Conservation (phyloP, 2,797 vertebrate species). For the Threskiornis aethiopicus region DNA sequence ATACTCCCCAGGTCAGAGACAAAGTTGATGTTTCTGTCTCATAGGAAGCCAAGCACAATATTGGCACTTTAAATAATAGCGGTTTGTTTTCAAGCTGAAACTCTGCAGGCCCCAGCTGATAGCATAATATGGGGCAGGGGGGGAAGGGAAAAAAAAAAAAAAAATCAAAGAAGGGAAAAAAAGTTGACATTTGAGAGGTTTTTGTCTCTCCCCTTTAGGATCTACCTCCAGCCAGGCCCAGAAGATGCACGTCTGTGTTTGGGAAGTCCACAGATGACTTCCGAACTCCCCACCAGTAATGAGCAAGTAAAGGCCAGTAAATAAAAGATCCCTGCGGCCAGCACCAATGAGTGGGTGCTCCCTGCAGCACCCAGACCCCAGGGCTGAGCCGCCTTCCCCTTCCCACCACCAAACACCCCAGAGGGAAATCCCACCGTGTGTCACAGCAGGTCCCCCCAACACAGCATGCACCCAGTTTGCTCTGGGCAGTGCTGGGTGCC, state of each 20-base stretch:
- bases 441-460: neutral
- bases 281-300: neutral
- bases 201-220: neutral
- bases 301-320: neutral
- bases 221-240: neutral
- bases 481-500: neutral
- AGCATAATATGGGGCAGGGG: neutral
- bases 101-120: neutral
- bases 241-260: neutral
- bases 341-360: neutral
- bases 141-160: neutral
- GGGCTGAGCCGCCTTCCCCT: neutral
- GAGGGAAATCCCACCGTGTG: neutral
- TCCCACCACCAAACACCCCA: neutral
- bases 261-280: neutral
- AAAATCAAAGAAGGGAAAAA: neutral
- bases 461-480: neutral
- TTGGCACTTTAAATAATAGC: neutral
- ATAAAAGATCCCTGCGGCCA: neutral
- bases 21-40: conserved; percentile 36
- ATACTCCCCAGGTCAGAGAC: conserved; percentile 39
- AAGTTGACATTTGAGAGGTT: neutral
- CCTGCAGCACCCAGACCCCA: neutral
- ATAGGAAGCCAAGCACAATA: conserved; percentile 41
- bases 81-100: conserved; percentile 19